These are phyloP conservation scores for Epizoanthus scotinus DNA, from an alignment of 92 coral and sea anemone genomes.

Conservation along the genomic window DNA sequence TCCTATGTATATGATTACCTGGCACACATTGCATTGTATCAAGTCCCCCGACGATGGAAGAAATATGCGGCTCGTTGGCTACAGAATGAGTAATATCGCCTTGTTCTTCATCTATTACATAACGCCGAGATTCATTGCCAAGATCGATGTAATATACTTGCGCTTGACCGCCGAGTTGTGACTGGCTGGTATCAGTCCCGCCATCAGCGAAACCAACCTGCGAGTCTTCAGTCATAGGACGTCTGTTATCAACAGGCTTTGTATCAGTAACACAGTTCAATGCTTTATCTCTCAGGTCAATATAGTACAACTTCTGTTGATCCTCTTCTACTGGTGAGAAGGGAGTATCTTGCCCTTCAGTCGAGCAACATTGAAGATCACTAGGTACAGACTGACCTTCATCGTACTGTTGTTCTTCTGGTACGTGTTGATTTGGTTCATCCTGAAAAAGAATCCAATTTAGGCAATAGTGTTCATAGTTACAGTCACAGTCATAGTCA, in stretches of 20 bases:
- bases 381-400: slow-evolving; percentile 23
- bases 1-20: no score
- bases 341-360: neutral
- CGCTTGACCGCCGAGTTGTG: neutral
- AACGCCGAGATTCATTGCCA: neutral
- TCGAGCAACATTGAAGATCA: slow-evolving; percentile 7
- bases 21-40: no score
- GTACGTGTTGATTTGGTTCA: neutral
- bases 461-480: neutral
- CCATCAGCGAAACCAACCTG: neutral
- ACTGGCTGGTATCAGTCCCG: neutral
- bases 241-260: neutral
- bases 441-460: neutral
- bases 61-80: no score
- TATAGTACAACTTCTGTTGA: neutral
- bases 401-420: neutral
- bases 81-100: neutral
- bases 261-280: neutral
- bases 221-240: neutral
- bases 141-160: neutral
- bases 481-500: no score
- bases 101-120: neutral
- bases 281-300: neutral
- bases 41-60: no score
- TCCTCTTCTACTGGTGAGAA: neutral